A percentile compares a stretch with the other conserved stretches of the same genome.
These are phyloP conservation scores for Yponomeuta plumbellus DNA, from an alignment of 2,888 invertebrate species.

Conservation along the genomic window DNA sequence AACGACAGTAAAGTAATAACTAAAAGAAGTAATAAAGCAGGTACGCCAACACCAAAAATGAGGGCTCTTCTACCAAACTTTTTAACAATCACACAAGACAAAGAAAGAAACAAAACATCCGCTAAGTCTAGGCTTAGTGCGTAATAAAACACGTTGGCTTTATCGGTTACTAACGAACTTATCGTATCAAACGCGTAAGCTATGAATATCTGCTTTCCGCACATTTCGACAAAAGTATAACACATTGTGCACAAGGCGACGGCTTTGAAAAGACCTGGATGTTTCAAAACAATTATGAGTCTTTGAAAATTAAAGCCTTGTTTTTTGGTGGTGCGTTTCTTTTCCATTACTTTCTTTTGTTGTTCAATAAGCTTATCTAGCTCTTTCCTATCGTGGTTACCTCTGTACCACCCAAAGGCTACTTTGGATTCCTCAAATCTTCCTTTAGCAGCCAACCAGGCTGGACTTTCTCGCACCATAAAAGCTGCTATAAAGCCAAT, in stretches of 20 bases:
- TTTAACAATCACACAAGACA: neutral
- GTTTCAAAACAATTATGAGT: neutral
- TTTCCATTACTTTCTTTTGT: neutral
- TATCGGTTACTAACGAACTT: neutral
- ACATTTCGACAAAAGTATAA: neutral
- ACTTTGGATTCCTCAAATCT: neutral
- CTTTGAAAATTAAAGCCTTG: neutral
- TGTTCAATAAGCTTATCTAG: neutral
- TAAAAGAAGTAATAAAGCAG: too few relatives aligned
- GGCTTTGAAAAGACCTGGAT: neutral
- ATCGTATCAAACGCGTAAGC: neutral
- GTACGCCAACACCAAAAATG: too few relatives aligned
- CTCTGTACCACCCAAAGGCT: neutral
- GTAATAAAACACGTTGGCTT: neutral
- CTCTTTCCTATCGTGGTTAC: neutral
- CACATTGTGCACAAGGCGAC: neutral
- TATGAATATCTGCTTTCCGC: neutral
- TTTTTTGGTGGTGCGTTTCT: neutral
- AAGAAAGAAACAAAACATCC: neutral
- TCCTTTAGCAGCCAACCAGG: neutral
- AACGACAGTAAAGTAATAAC: too few relatives aligned
- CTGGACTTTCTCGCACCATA: neutral
- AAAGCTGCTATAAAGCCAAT: neutral
- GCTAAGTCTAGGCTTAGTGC: neutral
- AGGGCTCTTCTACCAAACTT: neutral